These are phyloP conservation scores for Rhynchonycteris naso DNA, from an alignment of 2,797 vertebrate genomes.

Conservation along the genomic window DNA sequence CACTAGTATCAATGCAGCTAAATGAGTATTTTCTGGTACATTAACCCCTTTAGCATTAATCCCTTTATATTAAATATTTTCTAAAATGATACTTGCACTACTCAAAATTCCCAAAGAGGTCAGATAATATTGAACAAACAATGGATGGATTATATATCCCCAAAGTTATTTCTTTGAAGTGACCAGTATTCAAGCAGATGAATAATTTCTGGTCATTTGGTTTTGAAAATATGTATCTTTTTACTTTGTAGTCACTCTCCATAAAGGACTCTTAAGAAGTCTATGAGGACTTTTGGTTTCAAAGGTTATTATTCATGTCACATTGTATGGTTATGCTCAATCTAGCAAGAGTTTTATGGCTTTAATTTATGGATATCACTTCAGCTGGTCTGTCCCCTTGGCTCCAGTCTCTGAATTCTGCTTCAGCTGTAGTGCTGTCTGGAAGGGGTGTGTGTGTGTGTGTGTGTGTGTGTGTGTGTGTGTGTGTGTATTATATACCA, in stretches of 20 bases:
- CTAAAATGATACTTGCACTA: background rate
- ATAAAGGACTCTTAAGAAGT: background rate
- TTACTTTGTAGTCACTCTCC: background rate
- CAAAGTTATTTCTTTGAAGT: background rate
- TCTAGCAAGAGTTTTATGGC: background rate
- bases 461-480: too few relatives aligned
- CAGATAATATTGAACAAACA: background rate
- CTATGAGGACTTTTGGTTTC: background rate
- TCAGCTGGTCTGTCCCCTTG: background rate
- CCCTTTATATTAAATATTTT: background rate
- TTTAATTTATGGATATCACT: background rate
- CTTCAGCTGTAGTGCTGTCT: background rate
- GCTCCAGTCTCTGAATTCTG: background rate
- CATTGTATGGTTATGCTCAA: background rate
- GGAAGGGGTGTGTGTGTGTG: background rate
- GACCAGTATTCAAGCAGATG: background rate
- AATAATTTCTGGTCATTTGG: background rate
- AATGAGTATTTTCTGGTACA: background rate
- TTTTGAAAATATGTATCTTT: background rate
- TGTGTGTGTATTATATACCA: too few relatives aligned
- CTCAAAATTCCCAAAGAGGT: constrained; percentile 1
- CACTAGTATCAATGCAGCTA: background rate
- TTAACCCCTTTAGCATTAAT: background rate
- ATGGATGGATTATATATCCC: background rate
- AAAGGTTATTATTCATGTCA: background rate